Percentiles rank a stretch among this genome's conserved stretches.
These are phyloP conservation scores for Toxotes chatareus DNA, from an alignment of 2,113 vertebrate genomes.

Conservation along the genomic window DNA sequence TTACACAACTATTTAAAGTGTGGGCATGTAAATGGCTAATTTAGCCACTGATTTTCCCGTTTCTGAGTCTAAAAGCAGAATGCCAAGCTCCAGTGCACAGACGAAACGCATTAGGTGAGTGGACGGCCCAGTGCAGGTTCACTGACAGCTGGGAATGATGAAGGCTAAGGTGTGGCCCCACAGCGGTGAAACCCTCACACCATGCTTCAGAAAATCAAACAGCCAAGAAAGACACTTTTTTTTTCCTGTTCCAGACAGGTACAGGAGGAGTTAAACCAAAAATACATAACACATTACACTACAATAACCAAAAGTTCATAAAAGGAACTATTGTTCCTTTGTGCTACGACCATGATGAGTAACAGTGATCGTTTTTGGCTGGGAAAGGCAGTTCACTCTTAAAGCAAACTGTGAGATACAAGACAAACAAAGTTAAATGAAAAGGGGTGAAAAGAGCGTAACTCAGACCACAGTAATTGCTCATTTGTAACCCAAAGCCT, in stretches of 20 bases:
- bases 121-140: slow-evolving; percentile 55
- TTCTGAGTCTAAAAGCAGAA: slow-evolving; percentile 71
- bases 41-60: slow-evolving; percentile 72
- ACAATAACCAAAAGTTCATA: slow-evolving; percentile 10
- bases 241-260: slow-evolving; percentile 13
- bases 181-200: slow-evolving; percentile 16
- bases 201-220: slow-evolving; percentile 24
- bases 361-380: slow-evolving; percentile 64
- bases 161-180: slow-evolving; percentile 58
- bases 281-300: neutral
- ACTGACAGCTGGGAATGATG: slow-evolving; percentile 71
- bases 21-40: slow-evolving; percentile 63
- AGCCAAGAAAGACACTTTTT: neutral
- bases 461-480: slow-evolving; percentile 69
- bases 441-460: slow-evolving; percentile 58
- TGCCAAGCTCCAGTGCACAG: slow-evolving; percentile 60
- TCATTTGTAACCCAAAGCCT: slow-evolving; percentile 75
- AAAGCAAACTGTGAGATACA: slow-evolving; percentile 65
- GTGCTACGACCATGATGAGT: slow-evolving; percentile 31
- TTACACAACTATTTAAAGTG: slow-evolving; percentile 73
- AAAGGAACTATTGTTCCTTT: slow-evolving; percentile 19
- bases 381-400: slow-evolving; percentile 30
- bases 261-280: neutral
- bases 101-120: slow-evolving; percentile 64
- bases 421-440: slow-evolving; percentile 76